These are phyloP conservation scores for Aptenodytes forsteri DNA, from an alignment of 2,113 vertebrate genomes.

Conservation along the genomic window DNA sequence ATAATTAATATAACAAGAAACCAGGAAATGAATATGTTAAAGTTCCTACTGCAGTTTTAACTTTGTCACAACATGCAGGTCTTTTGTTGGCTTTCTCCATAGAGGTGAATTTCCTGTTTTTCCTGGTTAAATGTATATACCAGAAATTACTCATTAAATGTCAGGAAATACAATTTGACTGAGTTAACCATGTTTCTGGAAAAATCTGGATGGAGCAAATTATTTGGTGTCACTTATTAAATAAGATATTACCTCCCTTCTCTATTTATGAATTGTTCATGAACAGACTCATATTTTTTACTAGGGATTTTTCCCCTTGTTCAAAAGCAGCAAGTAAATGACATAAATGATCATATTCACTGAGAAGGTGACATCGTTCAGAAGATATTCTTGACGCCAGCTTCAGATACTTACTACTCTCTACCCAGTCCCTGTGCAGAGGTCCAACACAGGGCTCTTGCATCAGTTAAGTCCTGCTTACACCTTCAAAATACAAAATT, in stretches of 20 bases:
- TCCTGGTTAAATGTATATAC: slow-evolving; percentile 35
- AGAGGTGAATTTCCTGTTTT: slow-evolving; percentile 51
- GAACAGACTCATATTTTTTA: background rate
- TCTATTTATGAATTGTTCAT: background rate
- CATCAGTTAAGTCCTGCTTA: background rate
- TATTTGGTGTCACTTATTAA: background rate
- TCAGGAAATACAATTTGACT: slow-evolving; percentile 28
- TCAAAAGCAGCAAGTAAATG: background rate
- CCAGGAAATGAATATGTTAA: slow-evolving; percentile 29
- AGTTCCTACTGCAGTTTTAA: slow-evolving; percentile 2
- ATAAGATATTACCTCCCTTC: background rate
- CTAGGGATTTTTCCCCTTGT: background rate
- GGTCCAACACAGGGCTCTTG: background rate
- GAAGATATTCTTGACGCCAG: background rate
- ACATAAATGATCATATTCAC: background rate
- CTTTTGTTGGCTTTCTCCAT: slow-evolving; percentile 8
- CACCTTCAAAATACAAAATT: background rate
- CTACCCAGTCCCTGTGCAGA: background rate
- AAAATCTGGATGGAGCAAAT: slow-evolving; percentile 5
- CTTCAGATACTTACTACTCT: background rate
- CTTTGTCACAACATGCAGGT: background rate
- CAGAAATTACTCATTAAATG: slow-evolving; percentile 45
- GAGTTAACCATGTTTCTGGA: background rate
- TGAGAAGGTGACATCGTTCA: slow-evolving; percentile 9
- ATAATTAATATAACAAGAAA: slow-evolving; percentile 39